phyloP scores from a whole-genome alignment of 1,140 invertebrate genomes.

The Meloidogyne exigua region DNA sequence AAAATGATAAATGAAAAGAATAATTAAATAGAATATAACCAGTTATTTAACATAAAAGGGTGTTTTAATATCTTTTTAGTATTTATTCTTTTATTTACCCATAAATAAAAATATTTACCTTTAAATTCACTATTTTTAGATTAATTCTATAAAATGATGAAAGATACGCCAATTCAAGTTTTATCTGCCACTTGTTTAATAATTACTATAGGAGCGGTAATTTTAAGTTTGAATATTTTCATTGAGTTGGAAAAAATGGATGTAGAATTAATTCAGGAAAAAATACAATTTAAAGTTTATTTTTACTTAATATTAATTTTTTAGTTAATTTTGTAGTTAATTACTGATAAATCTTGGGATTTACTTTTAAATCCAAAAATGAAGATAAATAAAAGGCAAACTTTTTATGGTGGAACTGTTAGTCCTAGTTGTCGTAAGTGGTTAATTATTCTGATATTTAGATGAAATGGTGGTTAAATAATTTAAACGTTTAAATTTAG shows the following conservation, averaged over 20 bases:
- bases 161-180: neutral
- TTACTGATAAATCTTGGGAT: conserved; percentile 18
- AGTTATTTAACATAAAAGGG: too few species aligned
- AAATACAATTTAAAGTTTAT: conserved; percentile 5
- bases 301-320: neutral
- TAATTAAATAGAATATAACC: too few species aligned
- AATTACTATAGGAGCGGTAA: neutral
- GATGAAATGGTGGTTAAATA: neutral
- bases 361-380: neutral
- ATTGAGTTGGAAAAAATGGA: conserved; percentile 7
- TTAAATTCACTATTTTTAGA: too few species aligned
- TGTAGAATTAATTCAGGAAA: conserved; percentile 6
- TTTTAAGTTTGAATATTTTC: neutral
- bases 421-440: neutral
- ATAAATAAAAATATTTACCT: too few species aligned
- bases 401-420: neutral
- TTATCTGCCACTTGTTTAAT: neutral
- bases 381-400: neutral
- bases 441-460: neutral
- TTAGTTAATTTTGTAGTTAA: neutral
- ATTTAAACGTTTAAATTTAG: neutral
- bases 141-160: neutral
- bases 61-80: too few species aligned
- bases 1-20: neutral
- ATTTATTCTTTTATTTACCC: too few species aligned